These are phyloP conservation scores for Lepus americanus DNA, from an alignment of 2,113 vertebrate species.

Conservation along the genomic window DNA sequence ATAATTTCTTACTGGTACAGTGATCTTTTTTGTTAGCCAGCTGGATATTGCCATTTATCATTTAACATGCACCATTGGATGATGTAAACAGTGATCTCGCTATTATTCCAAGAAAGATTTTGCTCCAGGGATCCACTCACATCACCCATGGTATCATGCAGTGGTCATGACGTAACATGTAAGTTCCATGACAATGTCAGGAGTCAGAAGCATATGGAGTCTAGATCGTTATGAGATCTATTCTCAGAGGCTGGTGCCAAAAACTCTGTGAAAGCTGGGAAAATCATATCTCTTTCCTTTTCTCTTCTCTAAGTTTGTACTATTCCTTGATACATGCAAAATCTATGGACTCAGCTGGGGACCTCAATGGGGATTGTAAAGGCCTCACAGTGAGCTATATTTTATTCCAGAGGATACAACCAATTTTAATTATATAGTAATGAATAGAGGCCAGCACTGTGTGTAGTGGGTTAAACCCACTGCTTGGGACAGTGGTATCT, in stretches of 20 bases:
- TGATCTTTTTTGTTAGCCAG: not conserved
- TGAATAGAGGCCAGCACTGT: not conserved
- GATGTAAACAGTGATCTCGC: not conserved
- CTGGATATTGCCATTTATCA: not conserved
- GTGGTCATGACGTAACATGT: not conserved
- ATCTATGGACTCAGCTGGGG: not conserved
- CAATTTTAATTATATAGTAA: slow-evolving; percentile 30
- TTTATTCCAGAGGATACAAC: not conserved
- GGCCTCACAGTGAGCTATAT: not conserved
- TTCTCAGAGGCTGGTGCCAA: not conserved
- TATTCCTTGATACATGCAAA: not conserved
- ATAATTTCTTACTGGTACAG: not conserved
- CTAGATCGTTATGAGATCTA: not conserved
- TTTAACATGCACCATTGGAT: not conserved
- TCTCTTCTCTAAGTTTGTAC: not conserved
- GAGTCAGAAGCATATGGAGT: not conserved
- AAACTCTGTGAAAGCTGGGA: not conserved
- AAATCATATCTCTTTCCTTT: not conserved
- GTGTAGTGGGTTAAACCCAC: too few relatives aligned
- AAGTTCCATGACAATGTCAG: not conserved
- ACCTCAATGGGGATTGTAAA: not conserved
- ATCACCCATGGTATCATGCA: not conserved
- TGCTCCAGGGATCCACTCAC: not conserved
- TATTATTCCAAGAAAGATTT: not conserved
- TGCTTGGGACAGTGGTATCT: too few relatives aligned